Percentiles rank a stretch among this genome's conserved stretches.
phyloP scores from a whole-genome alignment of 2,113 vertebrate genomes.

The Pelodiscus sinensis region DNA sequence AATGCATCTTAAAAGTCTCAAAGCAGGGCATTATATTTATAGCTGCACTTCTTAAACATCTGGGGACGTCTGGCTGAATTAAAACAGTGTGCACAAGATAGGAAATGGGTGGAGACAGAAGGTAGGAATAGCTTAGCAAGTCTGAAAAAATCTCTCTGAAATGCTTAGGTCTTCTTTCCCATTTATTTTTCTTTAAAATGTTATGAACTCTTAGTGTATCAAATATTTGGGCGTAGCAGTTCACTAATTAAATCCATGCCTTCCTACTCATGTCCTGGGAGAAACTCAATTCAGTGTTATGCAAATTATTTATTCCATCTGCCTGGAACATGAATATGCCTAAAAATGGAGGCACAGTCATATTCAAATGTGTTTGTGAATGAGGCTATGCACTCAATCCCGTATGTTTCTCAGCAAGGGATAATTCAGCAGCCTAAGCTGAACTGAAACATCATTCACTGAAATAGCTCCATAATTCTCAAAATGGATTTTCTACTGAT shows the following conservation, averaged over 20 bases:
- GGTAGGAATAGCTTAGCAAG: accelerated
- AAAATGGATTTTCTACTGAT: constrained; percentile 39
- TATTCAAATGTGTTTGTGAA: neutral
- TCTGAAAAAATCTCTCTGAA: neutral
- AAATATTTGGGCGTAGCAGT: accelerated
- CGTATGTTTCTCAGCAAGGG: neutral
- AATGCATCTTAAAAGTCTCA: neutral
- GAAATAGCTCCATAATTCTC: constrained; percentile 65
- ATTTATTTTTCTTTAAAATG: neutral
- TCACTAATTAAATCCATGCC: accelerated
- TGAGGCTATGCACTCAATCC: neutral
- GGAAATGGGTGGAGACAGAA: neutral
- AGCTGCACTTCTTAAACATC: neutral
- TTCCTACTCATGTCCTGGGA: accelerated
- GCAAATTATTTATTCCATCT: neutral
- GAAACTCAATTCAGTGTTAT: accelerated
- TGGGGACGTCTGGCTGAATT: neutral
- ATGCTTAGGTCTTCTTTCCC: accelerated
- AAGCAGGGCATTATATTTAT: accelerated
- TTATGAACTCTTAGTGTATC: accelerated
- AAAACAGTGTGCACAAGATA: accelerated
- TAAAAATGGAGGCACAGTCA: neutral
- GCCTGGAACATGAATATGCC: neutral
- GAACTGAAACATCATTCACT: constrained; percentile 32
- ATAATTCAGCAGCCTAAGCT: constrained; percentile 26